These are phyloP conservation scores for Coluber constrictor DNA, from an alignment of 2,797 vertebrate species.

Conservation along the genomic window DNA sequence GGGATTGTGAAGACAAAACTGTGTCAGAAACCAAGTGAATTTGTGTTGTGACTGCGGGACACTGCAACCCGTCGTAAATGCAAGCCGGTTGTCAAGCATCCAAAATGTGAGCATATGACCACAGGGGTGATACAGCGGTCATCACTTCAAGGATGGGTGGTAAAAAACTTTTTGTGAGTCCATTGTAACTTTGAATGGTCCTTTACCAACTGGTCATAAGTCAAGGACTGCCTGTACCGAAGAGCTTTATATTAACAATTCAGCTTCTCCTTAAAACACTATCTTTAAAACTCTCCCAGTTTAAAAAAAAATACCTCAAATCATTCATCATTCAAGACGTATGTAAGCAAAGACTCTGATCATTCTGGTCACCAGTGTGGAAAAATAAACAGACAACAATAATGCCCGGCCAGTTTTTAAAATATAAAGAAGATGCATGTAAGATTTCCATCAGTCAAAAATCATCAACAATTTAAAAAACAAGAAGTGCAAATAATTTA, in stretches of 20 bases:
- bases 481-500: conserved; percentile 20
- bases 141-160: no score
- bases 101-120: no score
- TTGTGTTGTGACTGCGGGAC: no score
- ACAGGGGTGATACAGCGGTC: no score
- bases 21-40: no score
- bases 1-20: no score
- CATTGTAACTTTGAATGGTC: no score
- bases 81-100: no score
- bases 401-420: not conserved
- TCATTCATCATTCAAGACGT: not conserved
- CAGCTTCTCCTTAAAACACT: not conserved
- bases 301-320: not conserved
- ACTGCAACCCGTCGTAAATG: no score
- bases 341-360: not conserved
- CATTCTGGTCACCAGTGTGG: not conserved
- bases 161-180: no score
- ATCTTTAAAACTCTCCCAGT: not conserved
- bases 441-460: not conserved
- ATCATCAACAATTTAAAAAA: not conserved
- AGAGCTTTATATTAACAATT: not conserved
- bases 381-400: not conserved
- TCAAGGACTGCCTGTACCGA: not conserved
- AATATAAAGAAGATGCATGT: not conserved
- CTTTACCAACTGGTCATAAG: no score